Conservation (phyloP, 2,113 vertebrate species). For the Dipodomys stephensi region DNA sequence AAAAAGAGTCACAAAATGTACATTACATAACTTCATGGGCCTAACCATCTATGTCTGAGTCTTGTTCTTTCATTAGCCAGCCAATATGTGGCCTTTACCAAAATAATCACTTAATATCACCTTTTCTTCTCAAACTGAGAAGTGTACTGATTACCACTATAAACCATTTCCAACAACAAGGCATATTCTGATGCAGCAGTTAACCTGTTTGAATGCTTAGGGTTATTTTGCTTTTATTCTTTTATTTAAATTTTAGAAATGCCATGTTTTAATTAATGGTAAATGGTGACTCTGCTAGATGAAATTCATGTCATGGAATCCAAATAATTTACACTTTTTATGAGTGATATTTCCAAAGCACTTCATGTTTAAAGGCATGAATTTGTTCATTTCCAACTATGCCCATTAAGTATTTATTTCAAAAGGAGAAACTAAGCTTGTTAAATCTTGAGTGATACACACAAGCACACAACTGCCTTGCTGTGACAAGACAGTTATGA, state of each 20-base stretch:
- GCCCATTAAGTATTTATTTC: constrained; percentile 39
- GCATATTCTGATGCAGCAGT: not conserved
- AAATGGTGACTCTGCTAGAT: not conserved
- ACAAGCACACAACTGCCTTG: not conserved
- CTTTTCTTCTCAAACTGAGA: constrained; percentile 33
- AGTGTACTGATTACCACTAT: not conserved
- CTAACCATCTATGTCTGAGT: constrained; percentile 50
- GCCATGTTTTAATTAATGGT: not conserved
- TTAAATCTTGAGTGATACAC: not conserved
- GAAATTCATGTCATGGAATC: constrained; percentile 12
- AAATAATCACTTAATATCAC: not conserved
- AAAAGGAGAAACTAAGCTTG: not conserved
- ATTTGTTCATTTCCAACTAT: not conserved
- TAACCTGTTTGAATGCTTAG: not conserved
- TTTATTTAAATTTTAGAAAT: constrained; percentile 42
- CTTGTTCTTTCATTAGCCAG: constrained; percentile 52
- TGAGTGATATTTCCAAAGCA: not conserved
- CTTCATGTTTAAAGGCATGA: not conserved
- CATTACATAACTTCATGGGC: constrained; percentile 59
- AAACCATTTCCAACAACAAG: constrained; percentile 1
- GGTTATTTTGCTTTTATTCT: not conserved
- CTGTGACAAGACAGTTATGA: not conserved
- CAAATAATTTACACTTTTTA: constrained; percentile 48
- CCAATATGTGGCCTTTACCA: constrained; percentile 39
- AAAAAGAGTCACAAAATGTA: constrained; percentile 61